Evolutionary conservation across 2,888 invertebrate species (phyloP).

Genomic region (Resseliella maxima): DNA sequence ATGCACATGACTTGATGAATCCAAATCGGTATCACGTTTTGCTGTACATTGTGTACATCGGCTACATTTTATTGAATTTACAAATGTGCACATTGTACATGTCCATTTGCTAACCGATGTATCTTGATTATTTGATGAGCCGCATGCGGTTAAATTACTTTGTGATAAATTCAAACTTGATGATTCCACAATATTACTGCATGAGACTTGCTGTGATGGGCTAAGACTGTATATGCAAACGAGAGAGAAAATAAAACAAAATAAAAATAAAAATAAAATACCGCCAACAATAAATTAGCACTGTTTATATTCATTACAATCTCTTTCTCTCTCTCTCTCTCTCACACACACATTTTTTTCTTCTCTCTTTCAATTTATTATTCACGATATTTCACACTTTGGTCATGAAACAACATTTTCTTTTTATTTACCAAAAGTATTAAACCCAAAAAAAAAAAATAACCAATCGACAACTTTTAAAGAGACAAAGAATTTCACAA

Average conservation of each 20-base stretch:
- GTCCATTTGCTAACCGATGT: conserved; percentile 70
- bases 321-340: no score
- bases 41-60: conserved; percentile 66
- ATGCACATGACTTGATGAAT: conserved; percentile 44
- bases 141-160: conserved; percentile 63
- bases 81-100: conserved; percentile 79
- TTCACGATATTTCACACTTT: neutral
- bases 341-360: no score
- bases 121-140: conserved; percentile 61
- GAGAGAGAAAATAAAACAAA: conserved; percentile 62
- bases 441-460: neutral
- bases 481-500: neutral
- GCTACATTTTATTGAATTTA: conserved; percentile 76
- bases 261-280: neutral
- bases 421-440: neutral
- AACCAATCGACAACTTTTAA: neutral
- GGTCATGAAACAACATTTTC: neutral
- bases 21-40: conserved; percentile 60
- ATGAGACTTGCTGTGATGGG: conserved; percentile 64
- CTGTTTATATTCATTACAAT: no score
- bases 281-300: neutral
- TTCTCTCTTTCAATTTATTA: neutral
- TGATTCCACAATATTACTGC: conserved; percentile 62
- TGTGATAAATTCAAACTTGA: conserved; percentile 62
- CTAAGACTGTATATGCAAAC: conserved; percentile 63